phyloP scores from a whole-genome alignment of 2,888 invertebrate genomes.

The Apodemia mormo region DNA sequence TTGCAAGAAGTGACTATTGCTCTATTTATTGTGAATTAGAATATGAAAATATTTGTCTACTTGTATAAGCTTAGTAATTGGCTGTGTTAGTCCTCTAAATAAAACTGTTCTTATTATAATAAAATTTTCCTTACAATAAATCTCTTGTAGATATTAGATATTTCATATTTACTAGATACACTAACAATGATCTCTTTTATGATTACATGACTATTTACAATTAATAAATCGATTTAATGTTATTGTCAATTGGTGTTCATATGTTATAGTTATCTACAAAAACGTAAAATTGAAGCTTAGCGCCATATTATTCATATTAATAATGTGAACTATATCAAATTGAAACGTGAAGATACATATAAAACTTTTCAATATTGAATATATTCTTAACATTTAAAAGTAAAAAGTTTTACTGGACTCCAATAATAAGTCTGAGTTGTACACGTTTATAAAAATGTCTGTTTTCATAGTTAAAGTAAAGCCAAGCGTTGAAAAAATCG shows the following conservation, averaged over 20 bases:
- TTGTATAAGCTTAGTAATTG: slow-evolving; percentile 30
- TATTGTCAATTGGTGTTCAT: background rate
- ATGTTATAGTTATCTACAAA: too few relatives aligned
- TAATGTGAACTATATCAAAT: too few relatives aligned
- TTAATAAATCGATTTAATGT: background rate
- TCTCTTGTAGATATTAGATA: slow-evolving; percentile 10
- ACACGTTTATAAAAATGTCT: too few relatives aligned
- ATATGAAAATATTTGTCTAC: background rate
- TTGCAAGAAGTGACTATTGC: background rate
- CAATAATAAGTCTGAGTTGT: too few relatives aligned
- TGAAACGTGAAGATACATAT: too few relatives aligned
- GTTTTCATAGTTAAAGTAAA: too few relatives aligned
- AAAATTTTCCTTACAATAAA: slow-evolving; percentile 5
- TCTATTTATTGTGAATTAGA: background rate
- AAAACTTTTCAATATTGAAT: too few relatives aligned
- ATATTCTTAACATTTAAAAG: too few relatives aligned
- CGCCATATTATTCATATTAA: too few relatives aligned
- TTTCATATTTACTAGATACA: slow-evolving; percentile 8
- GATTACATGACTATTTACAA: background rate
- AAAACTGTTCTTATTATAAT: slow-evolving; percentile 8
- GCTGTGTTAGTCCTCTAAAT: slow-evolving; percentile 36
- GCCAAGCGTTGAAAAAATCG: too few relatives aligned
- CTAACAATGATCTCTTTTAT: background rate
- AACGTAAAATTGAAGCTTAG: too few relatives aligned
- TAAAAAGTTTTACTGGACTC: too few relatives aligned